Conservation (phyloP, 1,140 invertebrate species). For the Neelides sp. region DNA sequence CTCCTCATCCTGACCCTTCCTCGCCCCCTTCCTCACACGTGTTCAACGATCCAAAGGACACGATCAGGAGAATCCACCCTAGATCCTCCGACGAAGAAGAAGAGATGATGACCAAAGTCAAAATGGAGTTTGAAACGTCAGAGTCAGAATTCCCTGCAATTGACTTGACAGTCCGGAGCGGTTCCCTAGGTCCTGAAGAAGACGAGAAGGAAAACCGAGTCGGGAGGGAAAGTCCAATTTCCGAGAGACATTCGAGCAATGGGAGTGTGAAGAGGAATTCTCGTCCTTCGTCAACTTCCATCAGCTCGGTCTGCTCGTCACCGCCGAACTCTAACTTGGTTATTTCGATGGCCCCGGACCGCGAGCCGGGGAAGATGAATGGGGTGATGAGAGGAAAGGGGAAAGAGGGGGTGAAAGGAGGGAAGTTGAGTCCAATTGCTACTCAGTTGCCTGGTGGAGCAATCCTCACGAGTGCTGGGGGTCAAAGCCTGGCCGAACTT, state of each 20-base stretch:
- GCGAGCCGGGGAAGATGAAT: constrained; percentile 11
- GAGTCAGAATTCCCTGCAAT: constrained; percentile 28
- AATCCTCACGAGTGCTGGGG: constrained; percentile 20
- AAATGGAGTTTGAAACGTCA: constrained; percentile 3
- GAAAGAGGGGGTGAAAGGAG: constrained; percentile 2
- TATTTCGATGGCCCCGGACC: constrained; percentile 1
- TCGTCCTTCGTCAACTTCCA: constrained; percentile 17
- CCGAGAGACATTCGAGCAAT: constrained; percentile 16
- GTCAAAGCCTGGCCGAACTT: constrained; percentile 25
- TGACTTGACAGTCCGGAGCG: constrained; percentile 24
- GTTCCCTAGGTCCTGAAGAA: constrained; percentile 5
- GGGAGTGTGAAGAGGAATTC: constrained; percentile 14
- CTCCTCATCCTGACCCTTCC: constrained; percentile 51
- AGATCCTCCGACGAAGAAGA: not conserved
- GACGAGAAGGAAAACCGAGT: constrained; percentile 26
- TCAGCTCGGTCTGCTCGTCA: constrained; percentile 24
- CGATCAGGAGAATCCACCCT: constrained; percentile 15
- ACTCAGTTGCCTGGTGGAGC: constrained; percentile 29
- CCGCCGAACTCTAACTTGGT: constrained; percentile 17
- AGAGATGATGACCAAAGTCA: constrained; percentile 2
- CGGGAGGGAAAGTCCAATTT: not conserved
- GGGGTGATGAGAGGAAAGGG: not conserved
- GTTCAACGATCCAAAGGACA: constrained; percentile 27
- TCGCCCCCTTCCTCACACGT: constrained; percentile 38
- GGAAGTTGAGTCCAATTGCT: constrained; percentile 21